Percentiles rank a stretch among this genome's conserved stretches.
These are phyloP conservation scores for Branchinecta lynchi DNA, from an alignment of 1,140 invertebrate species.

Conservation along the genomic window DNA sequence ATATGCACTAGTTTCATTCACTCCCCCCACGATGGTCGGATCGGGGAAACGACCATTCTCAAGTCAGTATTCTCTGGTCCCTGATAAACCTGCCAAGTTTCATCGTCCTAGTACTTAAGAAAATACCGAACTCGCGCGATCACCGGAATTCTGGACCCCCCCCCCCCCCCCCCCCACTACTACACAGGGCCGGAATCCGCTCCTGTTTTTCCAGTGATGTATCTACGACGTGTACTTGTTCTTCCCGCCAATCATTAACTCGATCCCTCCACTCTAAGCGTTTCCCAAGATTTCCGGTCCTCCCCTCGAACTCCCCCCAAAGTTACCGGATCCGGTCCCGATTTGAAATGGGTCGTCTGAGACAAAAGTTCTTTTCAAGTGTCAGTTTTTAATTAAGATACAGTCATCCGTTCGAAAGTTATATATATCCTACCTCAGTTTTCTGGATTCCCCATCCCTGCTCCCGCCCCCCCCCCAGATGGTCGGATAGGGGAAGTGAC, in stretches of 20 bases:
- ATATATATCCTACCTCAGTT: neutral
- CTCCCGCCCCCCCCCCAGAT: neutral
- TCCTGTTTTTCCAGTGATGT: neutral
- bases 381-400: slow-evolving; percentile 2
- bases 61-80: too few species aligned
- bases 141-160: too few species aligned
- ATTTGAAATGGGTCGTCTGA: neutral
- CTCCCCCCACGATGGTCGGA: too few species aligned
- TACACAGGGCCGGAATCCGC: neutral
- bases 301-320: slow-evolving; percentile 3
- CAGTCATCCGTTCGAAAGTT: neutral
- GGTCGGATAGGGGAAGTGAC: neutral
- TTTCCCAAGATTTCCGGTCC: slow-evolving; percentile 5
- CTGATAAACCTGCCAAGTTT: too few species aligned
- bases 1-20: too few species aligned
- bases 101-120: too few species aligned
- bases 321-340: neutral
- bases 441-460: neutral
- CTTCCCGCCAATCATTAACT: neutral
- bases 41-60: too few species aligned
- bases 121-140: too few species aligned
- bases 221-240: neutral
- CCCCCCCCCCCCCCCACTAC: neutral
- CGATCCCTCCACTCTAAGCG: slow-evolving; percentile 8
- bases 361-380: neutral